Conservation (phyloP, 2,888 invertebrate genomes). For the Cistogaster globosa region DNA sequence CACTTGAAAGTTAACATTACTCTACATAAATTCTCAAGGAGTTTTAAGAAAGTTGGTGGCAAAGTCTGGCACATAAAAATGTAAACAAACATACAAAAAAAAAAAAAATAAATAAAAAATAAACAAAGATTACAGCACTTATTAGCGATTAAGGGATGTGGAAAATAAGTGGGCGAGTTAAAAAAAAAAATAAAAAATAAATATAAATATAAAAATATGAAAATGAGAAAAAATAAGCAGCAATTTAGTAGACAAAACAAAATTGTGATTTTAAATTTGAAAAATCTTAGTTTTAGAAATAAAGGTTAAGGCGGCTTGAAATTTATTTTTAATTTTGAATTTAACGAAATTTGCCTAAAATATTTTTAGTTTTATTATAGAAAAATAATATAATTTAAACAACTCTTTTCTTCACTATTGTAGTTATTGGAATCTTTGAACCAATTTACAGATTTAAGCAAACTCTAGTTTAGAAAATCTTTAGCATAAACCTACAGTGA, state of each 20-base stretch:
- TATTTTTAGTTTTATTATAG: no score
- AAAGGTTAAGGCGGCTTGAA: background rate
- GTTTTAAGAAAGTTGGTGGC: slow-evolving; percentile 25
- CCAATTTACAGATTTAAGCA: background rate
- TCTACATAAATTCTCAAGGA: slow-evolving; percentile 45
- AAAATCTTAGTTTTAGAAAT: background rate
- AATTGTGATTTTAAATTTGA: background rate
- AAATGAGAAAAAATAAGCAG: background rate
- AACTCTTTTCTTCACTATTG: background rate
- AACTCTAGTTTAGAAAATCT: background rate
- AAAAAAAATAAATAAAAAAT: background rate
- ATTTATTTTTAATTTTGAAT: background rate
- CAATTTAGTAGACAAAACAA: background rate
- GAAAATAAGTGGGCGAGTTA: slow-evolving; percentile 74
- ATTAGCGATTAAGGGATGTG: slow-evolving; percentile 81
- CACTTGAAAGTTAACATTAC: slow-evolving; percentile 55
- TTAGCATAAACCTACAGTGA: background rate
- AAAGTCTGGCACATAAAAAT: slow-evolving; percentile 36
- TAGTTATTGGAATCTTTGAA: background rate
- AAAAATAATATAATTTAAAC: no score
- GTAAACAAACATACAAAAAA: background rate
- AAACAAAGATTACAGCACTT: slow-evolving; percentile 76
- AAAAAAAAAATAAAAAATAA: background rate
- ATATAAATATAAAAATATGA: background rate
- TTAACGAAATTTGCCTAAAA: no score